phyloP scores from a whole-genome alignment of 35 echinoderm and acorn worm species.

The Hemicentrotus pulcherrimus region DNA sequence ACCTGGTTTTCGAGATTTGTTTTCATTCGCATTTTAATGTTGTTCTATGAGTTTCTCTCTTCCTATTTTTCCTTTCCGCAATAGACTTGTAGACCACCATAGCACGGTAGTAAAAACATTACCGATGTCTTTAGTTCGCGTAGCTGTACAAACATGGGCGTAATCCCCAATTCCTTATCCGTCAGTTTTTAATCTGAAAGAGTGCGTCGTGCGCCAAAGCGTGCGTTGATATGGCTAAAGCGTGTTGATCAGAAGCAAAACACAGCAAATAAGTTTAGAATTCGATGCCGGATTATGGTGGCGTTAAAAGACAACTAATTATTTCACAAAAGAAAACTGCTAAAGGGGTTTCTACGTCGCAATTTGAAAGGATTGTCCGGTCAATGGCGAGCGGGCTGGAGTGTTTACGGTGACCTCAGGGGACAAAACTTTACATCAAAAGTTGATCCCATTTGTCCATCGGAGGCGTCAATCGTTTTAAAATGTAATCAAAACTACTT shows the following conservation, averaged over 20 bases:
- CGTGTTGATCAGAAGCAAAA: constrained; percentile 24
- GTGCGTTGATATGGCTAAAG: background rate
- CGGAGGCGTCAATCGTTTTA: background rate
- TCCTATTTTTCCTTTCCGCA: background rate
- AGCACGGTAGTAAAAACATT: background rate
- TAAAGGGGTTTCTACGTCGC: background rate
- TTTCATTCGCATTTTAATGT: background rate
- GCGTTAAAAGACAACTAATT: constrained; percentile 47
- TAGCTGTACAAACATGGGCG: background rate
- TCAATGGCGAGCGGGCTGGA: background rate
- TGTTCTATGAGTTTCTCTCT: background rate
- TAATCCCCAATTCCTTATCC: constrained; percentile 6
- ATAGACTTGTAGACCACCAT: background rate
- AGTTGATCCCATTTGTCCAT: constrained; percentile 8
- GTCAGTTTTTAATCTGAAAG: constrained; percentile 17
- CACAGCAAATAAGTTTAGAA: constrained; percentile 49
- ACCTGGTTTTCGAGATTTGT: background rate
- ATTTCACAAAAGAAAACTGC: constrained; percentile 40
- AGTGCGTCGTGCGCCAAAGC: background rate
- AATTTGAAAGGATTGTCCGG: background rate
- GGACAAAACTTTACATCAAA: background rate
- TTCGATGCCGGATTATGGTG: constrained; percentile 22
- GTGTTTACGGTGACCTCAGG: background rate
- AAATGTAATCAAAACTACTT: constrained; percentile 14
- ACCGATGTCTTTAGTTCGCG: background rate